These are phyloP conservation scores for Mohoua ochrocephala DNA, from an alignment of 2,113 vertebrate species.

Conservation along the genomic window DNA sequence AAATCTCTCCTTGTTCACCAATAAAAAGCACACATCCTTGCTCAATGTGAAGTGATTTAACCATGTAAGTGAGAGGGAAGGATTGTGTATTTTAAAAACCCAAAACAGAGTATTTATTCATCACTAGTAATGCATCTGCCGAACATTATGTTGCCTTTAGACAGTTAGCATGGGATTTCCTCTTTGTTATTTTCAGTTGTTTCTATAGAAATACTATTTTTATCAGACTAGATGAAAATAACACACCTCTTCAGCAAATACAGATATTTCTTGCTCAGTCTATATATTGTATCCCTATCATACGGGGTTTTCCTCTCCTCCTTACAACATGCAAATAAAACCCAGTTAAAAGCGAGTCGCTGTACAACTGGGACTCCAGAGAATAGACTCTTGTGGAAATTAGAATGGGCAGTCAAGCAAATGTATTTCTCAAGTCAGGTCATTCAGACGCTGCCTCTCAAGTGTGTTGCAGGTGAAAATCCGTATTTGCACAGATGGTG, in stretches of 20 bases:
- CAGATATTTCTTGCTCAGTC: background rate
- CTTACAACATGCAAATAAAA: background rate
- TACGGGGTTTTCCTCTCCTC: background rate
- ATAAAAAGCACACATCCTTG: background rate
- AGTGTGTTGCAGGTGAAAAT: conserved; percentile 4
- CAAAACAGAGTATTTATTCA: conserved; percentile 15
- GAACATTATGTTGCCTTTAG: background rate
- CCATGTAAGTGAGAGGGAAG: background rate
- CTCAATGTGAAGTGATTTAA: background rate
- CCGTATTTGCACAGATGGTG: background rate
- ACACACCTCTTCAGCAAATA: background rate
- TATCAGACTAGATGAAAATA: background rate
- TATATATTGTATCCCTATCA: background rate
- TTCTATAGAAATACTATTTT: conserved; percentile 40
- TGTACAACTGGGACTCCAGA: background rate
- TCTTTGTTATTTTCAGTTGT: conserved; percentile 12
- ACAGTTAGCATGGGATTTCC: background rate
- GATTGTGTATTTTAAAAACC: background rate
- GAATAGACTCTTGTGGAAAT: background rate
- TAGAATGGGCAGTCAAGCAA: background rate
- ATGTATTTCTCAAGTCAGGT: background rate
- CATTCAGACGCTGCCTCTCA: background rate
- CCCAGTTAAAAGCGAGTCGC: background rate
- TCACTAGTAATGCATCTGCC: background rate
- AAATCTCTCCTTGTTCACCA: background rate